phyloP scores from a whole-genome alignment of 2,888 invertebrate species.

The Pseudeuparius sepicola region DNA sequence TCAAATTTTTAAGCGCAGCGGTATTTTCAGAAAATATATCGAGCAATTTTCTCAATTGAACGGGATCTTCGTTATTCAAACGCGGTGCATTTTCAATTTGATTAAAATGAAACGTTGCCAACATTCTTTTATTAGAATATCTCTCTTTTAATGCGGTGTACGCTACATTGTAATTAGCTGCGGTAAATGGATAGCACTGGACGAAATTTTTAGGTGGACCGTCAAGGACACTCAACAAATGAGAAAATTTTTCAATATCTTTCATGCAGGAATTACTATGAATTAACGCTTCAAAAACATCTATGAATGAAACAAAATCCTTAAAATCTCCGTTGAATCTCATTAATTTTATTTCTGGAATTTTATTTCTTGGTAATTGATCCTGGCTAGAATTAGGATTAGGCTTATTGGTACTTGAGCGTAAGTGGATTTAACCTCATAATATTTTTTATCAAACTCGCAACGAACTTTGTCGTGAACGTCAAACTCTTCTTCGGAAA shows the following conservation, averaged over 20 bases:
- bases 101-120: background rate
- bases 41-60: background rate
- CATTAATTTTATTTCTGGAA: too few species aligned
- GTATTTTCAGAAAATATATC: slow-evolving; percentile 1
- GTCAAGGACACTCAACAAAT: background rate
- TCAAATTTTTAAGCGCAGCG: background rate
- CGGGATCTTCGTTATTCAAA: background rate
- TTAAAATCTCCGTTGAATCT: too few species aligned
- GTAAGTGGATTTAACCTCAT: too few species aligned
- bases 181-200: background rate
- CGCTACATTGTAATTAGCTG: background rate
- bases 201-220: background rate
- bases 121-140: background rate
- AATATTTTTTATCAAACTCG: too few species aligned
- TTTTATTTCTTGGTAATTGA: too few species aligned
- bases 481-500: too few species aligned
- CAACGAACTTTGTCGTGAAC: too few species aligned
- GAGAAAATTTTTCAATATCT: background rate
- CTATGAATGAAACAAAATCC: too few species aligned
- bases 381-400: too few species aligned
- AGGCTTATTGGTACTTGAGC: too few species aligned
- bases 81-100: background rate
- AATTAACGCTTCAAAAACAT: too few species aligned
- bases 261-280: background rate
- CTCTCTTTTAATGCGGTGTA: background rate